Percentiles rank a stretch among this genome's conserved stretches.
Conservation (phyloP, 2,797 vertebrate genomes). For the Leuciscus waleckii region DNA sequence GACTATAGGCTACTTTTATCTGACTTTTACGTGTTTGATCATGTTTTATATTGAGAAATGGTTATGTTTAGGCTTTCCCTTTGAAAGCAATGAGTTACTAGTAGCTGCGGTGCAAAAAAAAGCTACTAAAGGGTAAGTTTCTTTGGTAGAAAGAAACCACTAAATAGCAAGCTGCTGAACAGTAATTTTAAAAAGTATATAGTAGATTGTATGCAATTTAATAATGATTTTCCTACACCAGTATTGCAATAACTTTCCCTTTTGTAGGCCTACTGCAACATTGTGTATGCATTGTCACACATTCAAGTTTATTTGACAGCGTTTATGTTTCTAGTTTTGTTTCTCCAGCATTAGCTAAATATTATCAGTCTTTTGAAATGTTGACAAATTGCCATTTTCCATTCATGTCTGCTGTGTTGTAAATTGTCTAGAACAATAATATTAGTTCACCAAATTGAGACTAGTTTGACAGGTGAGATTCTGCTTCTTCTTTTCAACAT, state of each 20-base stretch:
- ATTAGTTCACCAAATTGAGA: background rate
- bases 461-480: conserved; percentile 9
- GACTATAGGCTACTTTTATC: too few species aligned
- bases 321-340: background rate
- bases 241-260: background rate
- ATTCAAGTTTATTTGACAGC: background rate
- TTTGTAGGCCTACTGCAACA: background rate
- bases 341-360: background rate
- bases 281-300: background rate
- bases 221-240: background rate
- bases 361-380: background rate
- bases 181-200: background rate
- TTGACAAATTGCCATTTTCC: background rate
- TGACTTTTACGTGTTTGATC: too few species aligned
- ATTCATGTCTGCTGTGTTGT: background rate
- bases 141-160: background rate
- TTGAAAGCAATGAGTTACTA: background rate
- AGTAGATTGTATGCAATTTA: background rate
- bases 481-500: background rate
- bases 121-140: too few species aligned
- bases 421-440: background rate
- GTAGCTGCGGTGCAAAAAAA: too few species aligned
- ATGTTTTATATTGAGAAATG: background rate
- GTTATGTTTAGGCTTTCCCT: background rate
- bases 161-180: background rate